Conservation (phyloP, 1,140 invertebrate species). For the Antheraea pernyi region DNA sequence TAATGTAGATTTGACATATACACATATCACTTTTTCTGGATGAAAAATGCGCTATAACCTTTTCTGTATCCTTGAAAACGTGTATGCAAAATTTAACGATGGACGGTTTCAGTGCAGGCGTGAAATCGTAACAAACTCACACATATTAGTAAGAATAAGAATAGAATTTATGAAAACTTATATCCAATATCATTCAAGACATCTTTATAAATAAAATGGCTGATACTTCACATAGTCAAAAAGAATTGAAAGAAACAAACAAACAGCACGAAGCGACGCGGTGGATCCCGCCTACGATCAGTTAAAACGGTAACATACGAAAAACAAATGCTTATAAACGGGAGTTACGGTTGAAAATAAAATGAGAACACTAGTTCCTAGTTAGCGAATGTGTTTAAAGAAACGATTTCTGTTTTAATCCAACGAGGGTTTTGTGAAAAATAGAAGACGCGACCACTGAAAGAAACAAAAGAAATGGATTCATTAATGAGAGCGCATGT, state of each 20-base stretch:
- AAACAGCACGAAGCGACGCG: constrained; percentile 15
- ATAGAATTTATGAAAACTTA: background rate
- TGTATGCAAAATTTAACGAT: no score
- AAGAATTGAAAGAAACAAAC: background rate
- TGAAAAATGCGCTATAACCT: no score
- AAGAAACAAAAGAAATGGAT: constrained; percentile 29
- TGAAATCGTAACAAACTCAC: no score
- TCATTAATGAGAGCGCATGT: constrained; percentile 36
- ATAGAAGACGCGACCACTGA: constrained; percentile 30
- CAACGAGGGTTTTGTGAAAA: constrained; percentile 24
- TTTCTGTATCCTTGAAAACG: no score
- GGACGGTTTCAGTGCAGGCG: no score
- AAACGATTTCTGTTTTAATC: constrained; percentile 38
- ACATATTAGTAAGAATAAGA: no score
- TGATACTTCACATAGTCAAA: background rate
- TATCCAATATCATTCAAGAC: constrained; percentile 10
- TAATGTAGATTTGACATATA: no score
- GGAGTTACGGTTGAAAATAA: constrained; percentile 53
- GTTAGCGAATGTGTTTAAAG: constrained; percentile 25
- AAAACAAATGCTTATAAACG: constrained; percentile 47
- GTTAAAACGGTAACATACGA: constrained; percentile 50
- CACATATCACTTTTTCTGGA: no score
- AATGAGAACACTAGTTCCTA: constrained; percentile 45
- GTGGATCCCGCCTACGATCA: constrained; percentile 43
- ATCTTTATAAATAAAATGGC: background rate